Conservation (phyloP, 1,140 invertebrate genomes). For the Caenorhabditis latens region DNA sequence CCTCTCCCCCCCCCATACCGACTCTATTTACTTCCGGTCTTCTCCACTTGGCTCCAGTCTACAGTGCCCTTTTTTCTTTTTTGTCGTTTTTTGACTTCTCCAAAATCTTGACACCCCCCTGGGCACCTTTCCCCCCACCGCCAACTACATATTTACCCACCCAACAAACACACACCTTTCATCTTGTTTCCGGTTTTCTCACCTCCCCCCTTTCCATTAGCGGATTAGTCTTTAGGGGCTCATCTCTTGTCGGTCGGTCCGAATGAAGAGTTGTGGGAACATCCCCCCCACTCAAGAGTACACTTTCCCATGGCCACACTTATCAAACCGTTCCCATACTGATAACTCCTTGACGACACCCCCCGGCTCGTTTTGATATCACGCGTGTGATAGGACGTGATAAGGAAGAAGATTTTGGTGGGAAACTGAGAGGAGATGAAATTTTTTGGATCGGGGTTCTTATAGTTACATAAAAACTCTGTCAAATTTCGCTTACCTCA, state of each 20-base stretch:
- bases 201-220: background rate
- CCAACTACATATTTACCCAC: background rate
- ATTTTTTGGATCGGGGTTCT: too few species aligned
- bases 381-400: background rate
- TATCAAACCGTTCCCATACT: constrained; percentile 37
- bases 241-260: too few species aligned
- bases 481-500: too few species aligned
- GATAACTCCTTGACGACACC: background rate
- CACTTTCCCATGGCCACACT: constrained; percentile 36
- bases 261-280: constrained; percentile 18
- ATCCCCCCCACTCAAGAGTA: background rate
- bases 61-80: too few species aligned
- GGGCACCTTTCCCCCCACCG: too few species aligned
- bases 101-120: too few species aligned
- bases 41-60: too few species aligned
- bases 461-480: too few species aligned
- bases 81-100: too few species aligned
- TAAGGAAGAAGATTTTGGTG: background rate
- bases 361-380: background rate
- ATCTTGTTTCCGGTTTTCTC: constrained; percentile 28
- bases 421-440: too few species aligned
- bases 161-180: background rate
- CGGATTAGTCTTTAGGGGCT: background rate
- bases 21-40: too few species aligned
- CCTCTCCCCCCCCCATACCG: too few species aligned